These are phyloP conservation scores for Notiomystis cincta DNA, from an alignment of 2,113 vertebrate genomes.

Conservation along the genomic window DNA sequence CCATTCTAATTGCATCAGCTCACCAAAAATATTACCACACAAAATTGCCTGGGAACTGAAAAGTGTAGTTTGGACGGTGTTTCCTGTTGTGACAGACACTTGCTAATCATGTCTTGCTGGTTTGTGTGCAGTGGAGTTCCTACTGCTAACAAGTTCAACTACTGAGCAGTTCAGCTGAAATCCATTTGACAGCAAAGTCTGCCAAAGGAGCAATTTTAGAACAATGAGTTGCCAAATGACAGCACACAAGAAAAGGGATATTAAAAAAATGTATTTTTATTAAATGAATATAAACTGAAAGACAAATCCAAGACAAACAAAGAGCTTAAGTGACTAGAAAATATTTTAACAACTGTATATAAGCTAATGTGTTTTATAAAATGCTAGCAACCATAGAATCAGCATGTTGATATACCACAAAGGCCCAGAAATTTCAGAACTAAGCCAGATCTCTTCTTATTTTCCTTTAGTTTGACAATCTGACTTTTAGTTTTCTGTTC, in stretches of 20 bases:
- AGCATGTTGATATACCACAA: not conserved
- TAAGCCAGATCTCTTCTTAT: not conserved
- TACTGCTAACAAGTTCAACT: not conserved
- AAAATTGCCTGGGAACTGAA: not conserved
- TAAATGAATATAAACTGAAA: not conserved
- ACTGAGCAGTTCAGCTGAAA: not conserved
- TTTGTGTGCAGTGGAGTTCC: not conserved
- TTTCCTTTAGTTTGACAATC: not conserved
- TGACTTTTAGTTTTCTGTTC: not conserved
- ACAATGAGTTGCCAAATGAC: not conserved
- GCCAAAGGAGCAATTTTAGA: slow-evolving; percentile 16
- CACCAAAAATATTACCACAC: not conserved
- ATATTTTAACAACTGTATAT: not conserved
- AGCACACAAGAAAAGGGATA: not conserved
- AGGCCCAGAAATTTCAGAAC: not conserved
- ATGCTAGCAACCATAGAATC: not conserved
- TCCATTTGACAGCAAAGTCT: not conserved
- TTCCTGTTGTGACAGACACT: not conserved
- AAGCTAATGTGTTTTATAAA: not conserved
- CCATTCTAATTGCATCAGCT: not conserved
- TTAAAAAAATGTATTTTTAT: not conserved
- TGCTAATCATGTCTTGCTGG: not conserved
- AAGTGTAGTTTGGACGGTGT: not conserved
- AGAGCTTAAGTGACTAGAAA: not conserved
- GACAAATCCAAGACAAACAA: not conserved